Percentiles rank a stretch among this genome's conserved stretches.
These are phyloP conservation scores for Megalops cyprinoides DNA, from an alignment of 2,797 vertebrate genomes.

Conservation along the genomic window DNA sequence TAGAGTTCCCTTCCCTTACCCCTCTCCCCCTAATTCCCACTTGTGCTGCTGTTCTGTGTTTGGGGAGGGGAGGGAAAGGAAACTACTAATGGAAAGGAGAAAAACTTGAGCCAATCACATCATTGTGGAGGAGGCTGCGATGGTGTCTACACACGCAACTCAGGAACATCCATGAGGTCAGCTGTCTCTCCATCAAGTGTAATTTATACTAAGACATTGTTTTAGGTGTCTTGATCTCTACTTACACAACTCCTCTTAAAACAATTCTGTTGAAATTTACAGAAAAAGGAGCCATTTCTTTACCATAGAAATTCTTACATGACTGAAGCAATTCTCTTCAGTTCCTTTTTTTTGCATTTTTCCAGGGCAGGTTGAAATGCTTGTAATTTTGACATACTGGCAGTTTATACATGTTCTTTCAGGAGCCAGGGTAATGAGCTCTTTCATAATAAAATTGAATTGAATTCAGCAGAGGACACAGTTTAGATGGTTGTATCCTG, in stretches of 20 bases:
- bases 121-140: too few species aligned
- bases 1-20: too few species aligned
- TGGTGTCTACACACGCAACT: neutral
- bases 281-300: too few species aligned
- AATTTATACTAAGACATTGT: neutral
- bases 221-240: neutral
- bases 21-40: too few species aligned
- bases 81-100: too few species aligned
- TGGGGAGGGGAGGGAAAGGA: too few species aligned
- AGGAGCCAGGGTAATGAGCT: neutral
- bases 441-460: neutral
- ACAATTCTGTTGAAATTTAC: too few species aligned
- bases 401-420: neutral
- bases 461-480: neutral
- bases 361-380: neutral
- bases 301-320: too few species aligned
- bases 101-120: too few species aligned
- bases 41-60: too few species aligned
- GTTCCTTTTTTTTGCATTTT: neutral
- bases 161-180: too few species aligned
- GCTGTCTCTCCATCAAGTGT: neutral
- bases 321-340: neutral
- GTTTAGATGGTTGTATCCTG: neutral
- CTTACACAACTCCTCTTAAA: too few species aligned
- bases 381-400: neutral